phyloP scores from a whole-genome alignment of 2,113 vertebrate species.

The Laterallus jamaicensis region DNA sequence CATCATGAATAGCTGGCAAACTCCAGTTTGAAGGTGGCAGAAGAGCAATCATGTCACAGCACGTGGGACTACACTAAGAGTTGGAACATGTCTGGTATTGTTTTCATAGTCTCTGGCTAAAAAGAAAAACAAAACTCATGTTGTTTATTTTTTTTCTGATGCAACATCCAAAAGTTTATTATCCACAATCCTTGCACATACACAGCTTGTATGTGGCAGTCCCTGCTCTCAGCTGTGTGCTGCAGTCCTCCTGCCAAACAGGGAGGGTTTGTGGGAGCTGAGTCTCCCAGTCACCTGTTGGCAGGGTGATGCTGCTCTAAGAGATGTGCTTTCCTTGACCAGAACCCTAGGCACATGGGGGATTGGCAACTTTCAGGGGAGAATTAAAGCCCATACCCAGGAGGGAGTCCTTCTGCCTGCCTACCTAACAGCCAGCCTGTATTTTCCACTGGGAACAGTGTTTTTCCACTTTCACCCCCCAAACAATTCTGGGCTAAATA shows the following conservation, averaged over 20 bases:
- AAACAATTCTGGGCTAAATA: not conserved
- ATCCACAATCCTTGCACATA: not conserved
- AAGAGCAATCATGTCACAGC: not conserved
- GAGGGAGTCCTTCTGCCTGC: not conserved
- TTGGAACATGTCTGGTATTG: not conserved
- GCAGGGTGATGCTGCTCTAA: accelerated
- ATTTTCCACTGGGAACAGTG: not conserved
- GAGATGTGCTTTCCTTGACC: not conserved
- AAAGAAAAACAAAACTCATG: not conserved
- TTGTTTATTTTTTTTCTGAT: not conserved
- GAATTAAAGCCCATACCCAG: not conserved
- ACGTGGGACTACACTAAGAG: not conserved
- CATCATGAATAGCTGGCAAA: not conserved
- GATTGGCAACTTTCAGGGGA: not conserved
- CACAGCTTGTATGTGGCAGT: not conserved
- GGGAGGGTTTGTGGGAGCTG: not conserved
- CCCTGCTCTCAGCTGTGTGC: not conserved
- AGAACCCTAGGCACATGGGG: accelerated
- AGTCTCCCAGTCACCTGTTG: not conserved
- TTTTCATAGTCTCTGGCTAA: not conserved
- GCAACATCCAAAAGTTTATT: not conserved
- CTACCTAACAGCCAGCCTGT: not conserved
- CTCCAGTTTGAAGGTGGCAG: not conserved
- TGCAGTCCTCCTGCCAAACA: not conserved
- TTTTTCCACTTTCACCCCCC: not conserved